Base-by-base conservation (phyloP, 2,113 vertebrate genomes). In the Chloropsis cyanopogon region DNA sequence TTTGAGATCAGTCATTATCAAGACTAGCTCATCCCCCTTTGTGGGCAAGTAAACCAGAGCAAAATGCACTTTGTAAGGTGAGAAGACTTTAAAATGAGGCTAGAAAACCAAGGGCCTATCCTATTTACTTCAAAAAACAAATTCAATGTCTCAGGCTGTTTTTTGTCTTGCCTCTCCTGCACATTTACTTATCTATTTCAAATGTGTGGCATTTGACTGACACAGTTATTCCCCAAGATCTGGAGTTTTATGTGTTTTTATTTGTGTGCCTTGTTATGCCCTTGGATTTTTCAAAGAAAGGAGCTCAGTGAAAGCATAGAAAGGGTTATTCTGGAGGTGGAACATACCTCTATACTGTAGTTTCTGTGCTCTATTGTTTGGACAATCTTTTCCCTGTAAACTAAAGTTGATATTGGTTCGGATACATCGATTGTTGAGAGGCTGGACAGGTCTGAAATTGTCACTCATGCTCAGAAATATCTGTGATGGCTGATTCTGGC, bases 391-490 rank as follows among this genome's bases (percentile, higher is more conserved):
- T 91, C 99, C 99, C 95, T 99, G 99, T 98, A 99, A 98, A 98
- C 98, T 99, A 98, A 99, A 99, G 98, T 99, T 99, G 97, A 99
- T 99, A 93, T 99, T 99, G 96, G 99, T 99, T 95, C 99, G 99
- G 96, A 99, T 99, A 96, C 99, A 99, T 97, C 99, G 99, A 97
- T 99, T 99, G 98, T 99, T 99, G 86, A 99, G 98, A 15, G 98
- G 98, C 97, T 99, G 99, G n/a, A 99, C 98, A 3, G 99, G 99
- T 94, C 99, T 98, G 91, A 99, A 98, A 81, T 99, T 99, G 97
- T 99, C 99, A 9, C 99, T 99, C 99, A 99, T 99, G 98, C 99
- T 99, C 97, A 99, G 98, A 97, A 99, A 99, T 97, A 99, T 99
- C 98, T 99, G 99, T 91, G 99, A 99, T 26, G 99, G 99, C 97